These are phyloP conservation scores for Actinia tenebrosa DNA, from an alignment of 64 coral and sea anemone species.

Conservation along the genomic window DNA sequence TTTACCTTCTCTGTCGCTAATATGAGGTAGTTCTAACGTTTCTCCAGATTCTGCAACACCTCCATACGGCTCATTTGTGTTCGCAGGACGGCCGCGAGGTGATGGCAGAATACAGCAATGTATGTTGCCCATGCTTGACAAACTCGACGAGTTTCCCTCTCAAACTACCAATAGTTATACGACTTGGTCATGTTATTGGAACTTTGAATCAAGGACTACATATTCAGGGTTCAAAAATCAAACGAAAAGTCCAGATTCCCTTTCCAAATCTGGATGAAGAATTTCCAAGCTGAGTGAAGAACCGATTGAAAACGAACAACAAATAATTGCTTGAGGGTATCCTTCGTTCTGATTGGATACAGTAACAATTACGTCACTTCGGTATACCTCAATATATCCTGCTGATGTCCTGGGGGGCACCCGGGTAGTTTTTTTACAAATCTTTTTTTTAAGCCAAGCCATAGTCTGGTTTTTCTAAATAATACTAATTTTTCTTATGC, in stretches of 20 bases:
- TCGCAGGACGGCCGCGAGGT: conserved; percentile 54
- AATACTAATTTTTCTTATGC: background rate
- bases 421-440: background rate
- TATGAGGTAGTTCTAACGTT: conserved; percentile 87
- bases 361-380: conserved; percentile 27
- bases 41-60: conserved; percentile 50
- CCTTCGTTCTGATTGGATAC: conserved; percentile 33
- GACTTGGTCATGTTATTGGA: background rate
- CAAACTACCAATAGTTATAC: background rate
- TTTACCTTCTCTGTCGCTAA: conserved; percentile 97
- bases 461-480: background rate
- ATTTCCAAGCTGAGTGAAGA: conserved; percentile 20
- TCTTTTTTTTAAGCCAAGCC: background rate
- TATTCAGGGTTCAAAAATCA: conserved; percentile 1
- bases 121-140: conserved; percentile 81
- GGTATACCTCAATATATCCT: background rate
- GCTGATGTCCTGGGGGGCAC: background rate
- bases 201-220: conserved; percentile 1
- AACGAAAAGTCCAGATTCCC: conserved; percentile 7
- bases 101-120: conserved; percentile 91
- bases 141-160: background rate
- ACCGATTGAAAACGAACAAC: conserved; percentile 46
- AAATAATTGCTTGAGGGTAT: conserved; percentile 32
- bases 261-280: conserved; percentile 11
- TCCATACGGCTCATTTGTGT: conserved; percentile 76